These are phyloP conservation scores for Crypturellus tataupa DNA, from an alignment of 2,797 vertebrate genomes.

Conservation along the genomic window DNA sequence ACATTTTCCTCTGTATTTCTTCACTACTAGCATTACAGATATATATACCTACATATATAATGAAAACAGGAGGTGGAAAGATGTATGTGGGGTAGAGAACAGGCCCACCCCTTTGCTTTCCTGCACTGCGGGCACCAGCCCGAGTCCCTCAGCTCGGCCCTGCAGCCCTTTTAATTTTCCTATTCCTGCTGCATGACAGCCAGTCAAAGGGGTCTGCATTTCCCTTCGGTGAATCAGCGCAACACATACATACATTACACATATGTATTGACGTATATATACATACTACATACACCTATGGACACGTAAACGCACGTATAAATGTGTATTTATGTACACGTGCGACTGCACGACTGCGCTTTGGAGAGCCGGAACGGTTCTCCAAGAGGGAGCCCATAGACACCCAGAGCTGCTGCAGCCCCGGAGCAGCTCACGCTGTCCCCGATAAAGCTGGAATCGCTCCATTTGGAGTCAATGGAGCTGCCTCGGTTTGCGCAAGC, in stretches of 20 bases:
- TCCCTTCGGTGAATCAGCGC: neutral
- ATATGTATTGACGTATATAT: no score
- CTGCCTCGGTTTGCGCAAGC: slow-evolving; percentile 48
- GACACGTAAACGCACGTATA: neutral
- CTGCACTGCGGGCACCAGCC: neutral
- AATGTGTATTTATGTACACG: accelerated
- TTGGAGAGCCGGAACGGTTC: neutral
- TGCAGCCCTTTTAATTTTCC: neutral
- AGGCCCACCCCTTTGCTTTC: neutral
- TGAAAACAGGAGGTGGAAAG: neutral
- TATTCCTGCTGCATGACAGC: accelerated
- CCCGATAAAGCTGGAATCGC: slow-evolving; percentile 23
- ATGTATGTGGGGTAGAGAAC: neutral
- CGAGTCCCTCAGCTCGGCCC: neutral
- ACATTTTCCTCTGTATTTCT: neutral
- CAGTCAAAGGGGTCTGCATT: neutral
- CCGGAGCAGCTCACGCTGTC: neutral
- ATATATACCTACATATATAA: neutral
- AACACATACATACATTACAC: neutral
- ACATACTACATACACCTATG: neutral
- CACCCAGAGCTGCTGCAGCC: neutral
- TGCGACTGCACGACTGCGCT: neutral
- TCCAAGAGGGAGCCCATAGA: neutral
- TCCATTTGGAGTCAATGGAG: slow-evolving; percentile 51
- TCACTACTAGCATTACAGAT: neutral